Conservation (phyloP, 2,113 vertebrate species). For the Oryzias javanicus region DNA sequence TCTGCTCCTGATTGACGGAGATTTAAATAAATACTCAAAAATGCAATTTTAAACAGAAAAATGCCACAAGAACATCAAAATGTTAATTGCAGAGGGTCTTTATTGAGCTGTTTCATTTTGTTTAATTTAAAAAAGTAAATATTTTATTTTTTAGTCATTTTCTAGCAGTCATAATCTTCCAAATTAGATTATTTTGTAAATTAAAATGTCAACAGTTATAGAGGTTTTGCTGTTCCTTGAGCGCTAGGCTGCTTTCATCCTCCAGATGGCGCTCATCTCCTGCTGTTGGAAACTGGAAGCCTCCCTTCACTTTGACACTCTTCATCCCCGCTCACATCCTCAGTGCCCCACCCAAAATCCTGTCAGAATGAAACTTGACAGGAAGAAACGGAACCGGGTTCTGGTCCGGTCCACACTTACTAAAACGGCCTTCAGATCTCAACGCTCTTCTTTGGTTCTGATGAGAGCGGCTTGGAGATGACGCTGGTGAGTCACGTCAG, state of each 20-base stretch:
- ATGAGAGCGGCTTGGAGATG: background rate
- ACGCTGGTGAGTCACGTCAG: conserved; percentile 39
- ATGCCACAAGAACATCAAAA: too few relatives aligned
- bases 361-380: conserved; percentile 18
- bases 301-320: conserved; percentile 36
- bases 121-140: too few relatives aligned
- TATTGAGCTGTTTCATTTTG: too few relatives aligned
- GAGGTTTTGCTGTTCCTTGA: conserved; percentile 29
- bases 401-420: too few relatives aligned
- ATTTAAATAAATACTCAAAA: too few relatives aligned
- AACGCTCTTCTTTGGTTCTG: background rate
- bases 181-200: background rate
- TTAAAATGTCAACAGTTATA: conserved; percentile 26
- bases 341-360: conserved; percentile 74
- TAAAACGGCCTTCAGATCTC: too few relatives aligned
- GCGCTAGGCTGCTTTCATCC: conserved; percentile 19
- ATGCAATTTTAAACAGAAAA: too few relatives aligned
- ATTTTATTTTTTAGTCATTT: too few relatives aligned
- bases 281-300: conserved; percentile 16
- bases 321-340: conserved; percentile 52
- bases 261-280: conserved; percentile 66
- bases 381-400: background rate
- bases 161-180: too few relatives aligned
- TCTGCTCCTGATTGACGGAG: too few relatives aligned
- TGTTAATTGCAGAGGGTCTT: too few relatives aligned